Conservation (phyloP, 92 coral and sea anemone species). For the Zoanthus solanderi region DNA sequence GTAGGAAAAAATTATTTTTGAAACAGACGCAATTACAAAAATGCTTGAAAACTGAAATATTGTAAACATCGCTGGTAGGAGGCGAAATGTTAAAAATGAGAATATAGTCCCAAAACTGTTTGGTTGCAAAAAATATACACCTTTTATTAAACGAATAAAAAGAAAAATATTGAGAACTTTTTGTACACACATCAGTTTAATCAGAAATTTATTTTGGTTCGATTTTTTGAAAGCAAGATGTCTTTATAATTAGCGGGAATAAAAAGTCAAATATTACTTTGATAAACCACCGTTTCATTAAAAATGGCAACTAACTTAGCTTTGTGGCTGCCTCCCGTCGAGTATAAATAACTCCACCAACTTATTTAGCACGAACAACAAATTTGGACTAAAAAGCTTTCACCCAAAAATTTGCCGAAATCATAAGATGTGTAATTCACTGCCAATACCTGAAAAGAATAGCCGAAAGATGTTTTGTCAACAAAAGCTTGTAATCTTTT, state of each 20-base stretch:
- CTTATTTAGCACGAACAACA: constrained; percentile 32
- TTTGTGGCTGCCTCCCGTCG: constrained; percentile 65
- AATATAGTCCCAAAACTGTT: background rate
- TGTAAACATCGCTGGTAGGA: constrained; percentile 32
- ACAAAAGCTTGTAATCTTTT: constrained; percentile 4
- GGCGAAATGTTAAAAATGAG: constrained; percentile 1
- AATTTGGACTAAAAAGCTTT: constrained; percentile 16
- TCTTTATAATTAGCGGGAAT: constrained; percentile 47
- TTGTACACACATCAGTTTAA: background rate
- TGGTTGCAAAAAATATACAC: too few species aligned
- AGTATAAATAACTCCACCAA: constrained; percentile 53
- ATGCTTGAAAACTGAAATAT: constrained; percentile 3
- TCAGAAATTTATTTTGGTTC: background rate
- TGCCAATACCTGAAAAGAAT: constrained; percentile 22
- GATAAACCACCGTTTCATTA: constrained; percentile 77
- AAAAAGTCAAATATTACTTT: constrained; percentile 54
- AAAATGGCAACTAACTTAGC: constrained; percentile 76
- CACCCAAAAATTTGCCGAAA: background rate
- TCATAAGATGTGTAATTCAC: background rate
- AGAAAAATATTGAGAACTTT: background rate
- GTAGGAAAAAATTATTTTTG: constrained; percentile 25
- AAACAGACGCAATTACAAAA: constrained; percentile 48
- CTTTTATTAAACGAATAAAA: too few species aligned
- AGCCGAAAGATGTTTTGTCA: constrained; percentile 18
- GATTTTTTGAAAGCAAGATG: constrained; percentile 21